Evolutionary conservation across 2,797 vertebrate species (phyloP).

Genomic region (Acanthurus tractus): DNA sequence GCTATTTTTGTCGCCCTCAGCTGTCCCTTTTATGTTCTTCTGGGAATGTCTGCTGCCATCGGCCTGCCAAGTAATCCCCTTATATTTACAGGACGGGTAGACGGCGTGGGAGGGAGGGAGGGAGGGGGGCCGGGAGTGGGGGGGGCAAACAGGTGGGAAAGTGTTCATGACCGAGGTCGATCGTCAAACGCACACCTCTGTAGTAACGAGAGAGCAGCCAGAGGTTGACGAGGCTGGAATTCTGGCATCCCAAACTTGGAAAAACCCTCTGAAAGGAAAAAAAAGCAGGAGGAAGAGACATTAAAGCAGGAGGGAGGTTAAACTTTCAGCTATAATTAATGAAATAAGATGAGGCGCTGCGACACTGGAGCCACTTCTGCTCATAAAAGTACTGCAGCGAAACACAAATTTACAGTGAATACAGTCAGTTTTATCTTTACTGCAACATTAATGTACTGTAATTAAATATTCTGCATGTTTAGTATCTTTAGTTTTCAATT

Average conservation of each 20-base stretch:
- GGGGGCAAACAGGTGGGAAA: constrained; percentile 58
- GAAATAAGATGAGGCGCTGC: background rate
- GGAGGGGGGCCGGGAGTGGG: background rate
- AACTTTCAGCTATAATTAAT: background rate
- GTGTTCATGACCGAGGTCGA: constrained; percentile 31
- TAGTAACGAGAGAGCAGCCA: constrained; percentile 57
- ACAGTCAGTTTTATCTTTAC: background rate
- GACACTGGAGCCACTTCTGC: background rate
- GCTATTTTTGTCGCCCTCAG: constrained; percentile 83
- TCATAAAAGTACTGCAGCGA: background rate
- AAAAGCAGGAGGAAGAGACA: background rate
- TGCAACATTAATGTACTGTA: background rate
- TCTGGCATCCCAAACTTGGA: background rate
- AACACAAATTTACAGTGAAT: background rate
- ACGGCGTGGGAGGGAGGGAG: rapidly evolving
- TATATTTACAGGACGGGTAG: constrained; percentile 49
- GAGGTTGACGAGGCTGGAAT: constrained; percentile 31
- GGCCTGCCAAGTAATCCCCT: constrained; percentile 65
- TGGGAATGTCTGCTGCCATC: constrained; percentile 67
- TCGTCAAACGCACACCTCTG: constrained; percentile 65
- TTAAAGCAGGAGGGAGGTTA: background rate
- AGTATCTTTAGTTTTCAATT: background rate
- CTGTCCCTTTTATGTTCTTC: constrained; percentile 76
- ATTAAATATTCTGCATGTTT: background rate
- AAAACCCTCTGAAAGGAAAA: background rate